Conservation (phyloP, 2,888 invertebrate species). For the Galerucella calmariensis region DNA sequence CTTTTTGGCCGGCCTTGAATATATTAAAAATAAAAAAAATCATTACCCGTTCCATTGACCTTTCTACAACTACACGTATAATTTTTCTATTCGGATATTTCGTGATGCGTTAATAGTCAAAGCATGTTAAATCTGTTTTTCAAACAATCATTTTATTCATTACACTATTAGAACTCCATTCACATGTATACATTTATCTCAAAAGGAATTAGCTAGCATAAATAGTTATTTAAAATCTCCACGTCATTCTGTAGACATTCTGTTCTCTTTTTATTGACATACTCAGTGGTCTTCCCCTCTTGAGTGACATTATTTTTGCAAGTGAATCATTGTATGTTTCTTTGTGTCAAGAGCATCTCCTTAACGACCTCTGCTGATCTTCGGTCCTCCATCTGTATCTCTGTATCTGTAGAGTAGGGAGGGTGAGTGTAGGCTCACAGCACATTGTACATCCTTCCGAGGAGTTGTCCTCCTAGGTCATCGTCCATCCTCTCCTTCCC, state of each 20-base stretch:
- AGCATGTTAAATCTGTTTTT: conserved; percentile 9
- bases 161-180: not conserved
- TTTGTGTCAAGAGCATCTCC: no score
- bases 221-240: not conserved
- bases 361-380: no score
- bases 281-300: no score
- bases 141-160: not conserved
- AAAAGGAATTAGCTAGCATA: not conserved
- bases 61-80: conserved; percentile 10
- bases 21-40: conserved; percentile 11
- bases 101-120: conserved; percentile 20
- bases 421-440: no score
- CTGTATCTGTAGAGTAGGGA: no score
- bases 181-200: not conserved
- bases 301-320: no score
- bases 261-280: no score
- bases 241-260: not conserved
- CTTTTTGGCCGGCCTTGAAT: conserved; percentile 6
- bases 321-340: no score
- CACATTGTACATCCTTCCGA: no score
- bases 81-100: conserved; percentile 10
- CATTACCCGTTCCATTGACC: conserved; percentile 16
- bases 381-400: no score
- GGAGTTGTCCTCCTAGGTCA: no score
- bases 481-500: no score